phyloP scores from a whole-genome alignment of 2,113 vertebrate genomes.

The Uropsilus gracilis region DNA sequence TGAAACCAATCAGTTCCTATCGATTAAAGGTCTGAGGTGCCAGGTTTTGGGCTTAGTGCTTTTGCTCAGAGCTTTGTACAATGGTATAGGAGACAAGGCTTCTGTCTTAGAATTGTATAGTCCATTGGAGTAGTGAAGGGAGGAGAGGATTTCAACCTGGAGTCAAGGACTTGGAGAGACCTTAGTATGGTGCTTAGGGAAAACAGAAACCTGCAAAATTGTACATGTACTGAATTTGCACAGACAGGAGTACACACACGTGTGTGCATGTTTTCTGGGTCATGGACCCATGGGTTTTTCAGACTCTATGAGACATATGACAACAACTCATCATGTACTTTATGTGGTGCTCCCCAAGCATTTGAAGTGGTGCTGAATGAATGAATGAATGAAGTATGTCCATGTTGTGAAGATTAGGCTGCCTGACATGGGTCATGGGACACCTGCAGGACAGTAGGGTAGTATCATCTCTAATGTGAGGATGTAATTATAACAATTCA shows the following conservation, averaged over 20 bases:
- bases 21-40: not conserved
- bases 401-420: not conserved
- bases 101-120: not conserved
- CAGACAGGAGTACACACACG: not conserved
- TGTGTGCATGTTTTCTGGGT: too few species aligned
- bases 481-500: not conserved
- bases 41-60: not conserved
- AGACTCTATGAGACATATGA: not conserved
- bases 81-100: not conserved
- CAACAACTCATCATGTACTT: too few species aligned
- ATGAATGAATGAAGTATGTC: not conserved
- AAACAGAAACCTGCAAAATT: not conserved
- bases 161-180: not conserved
- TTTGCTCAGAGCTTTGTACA: not conserved
- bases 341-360: not conserved
- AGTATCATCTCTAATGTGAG: not conserved
- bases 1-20: not conserved
- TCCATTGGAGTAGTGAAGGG: not conserved
- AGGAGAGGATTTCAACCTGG: not conserved
- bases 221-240: not conserved
- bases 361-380: not conserved
- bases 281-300: not conserved
- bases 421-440: not conserved
- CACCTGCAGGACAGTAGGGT: not conserved
- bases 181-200: not conserved